phyloP scores from a whole-genome alignment of 2,888 invertebrate genomes.

The Serrognathus titanus region DNA sequence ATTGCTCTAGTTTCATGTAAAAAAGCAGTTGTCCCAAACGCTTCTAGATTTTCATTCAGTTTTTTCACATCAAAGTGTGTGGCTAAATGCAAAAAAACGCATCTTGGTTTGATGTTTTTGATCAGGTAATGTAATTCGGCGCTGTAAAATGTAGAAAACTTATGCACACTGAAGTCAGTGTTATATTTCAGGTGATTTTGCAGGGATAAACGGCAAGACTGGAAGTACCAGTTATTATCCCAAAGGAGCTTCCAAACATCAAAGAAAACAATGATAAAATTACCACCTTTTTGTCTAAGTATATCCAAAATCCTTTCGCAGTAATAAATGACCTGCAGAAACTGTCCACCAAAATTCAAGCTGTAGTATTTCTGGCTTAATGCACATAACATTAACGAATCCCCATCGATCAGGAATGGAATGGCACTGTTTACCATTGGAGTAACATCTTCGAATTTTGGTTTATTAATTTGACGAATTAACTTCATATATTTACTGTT shows the following conservation, averaged over 20 bases:
- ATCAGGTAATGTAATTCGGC: background rate
- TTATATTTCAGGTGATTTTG: conserved; percentile 10
- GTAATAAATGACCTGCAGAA: conserved; percentile 11
- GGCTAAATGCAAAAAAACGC: conserved; percentile 9
- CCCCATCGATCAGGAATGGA: conserved; percentile 16
- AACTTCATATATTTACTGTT: no score
- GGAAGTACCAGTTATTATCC: conserved; percentile 5
- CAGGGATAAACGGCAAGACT: conserved; percentile 7
- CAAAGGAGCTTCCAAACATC: conserved; percentile 8
- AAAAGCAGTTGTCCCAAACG: background rate
- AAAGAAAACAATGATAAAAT: conserved; percentile 13
- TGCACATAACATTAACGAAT: conserved; percentile 9
- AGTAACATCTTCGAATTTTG: conserved; percentile 11
- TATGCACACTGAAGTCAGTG: conserved; percentile 4
- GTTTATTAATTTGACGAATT: background rate
- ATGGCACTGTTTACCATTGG: conserved; percentile 14
- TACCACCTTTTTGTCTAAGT: conserved; percentile 10
- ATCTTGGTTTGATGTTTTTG: conserved; percentile 7
- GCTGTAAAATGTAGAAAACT: background rate
- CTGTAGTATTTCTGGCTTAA: conserved; percentile 12
- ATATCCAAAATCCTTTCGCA: conserved; percentile 15
- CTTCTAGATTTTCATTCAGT: conserved; percentile 1
- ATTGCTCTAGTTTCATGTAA: no score
- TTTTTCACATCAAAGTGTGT: background rate
- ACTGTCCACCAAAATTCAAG: conserved; percentile 9